Percentiles rank a stretch among this genome's conserved stretches.
These are phyloP conservation scores for Craterocephalus amniculus DNA, from an alignment of 2,797 vertebrate genomes.

Conservation along the genomic window DNA sequence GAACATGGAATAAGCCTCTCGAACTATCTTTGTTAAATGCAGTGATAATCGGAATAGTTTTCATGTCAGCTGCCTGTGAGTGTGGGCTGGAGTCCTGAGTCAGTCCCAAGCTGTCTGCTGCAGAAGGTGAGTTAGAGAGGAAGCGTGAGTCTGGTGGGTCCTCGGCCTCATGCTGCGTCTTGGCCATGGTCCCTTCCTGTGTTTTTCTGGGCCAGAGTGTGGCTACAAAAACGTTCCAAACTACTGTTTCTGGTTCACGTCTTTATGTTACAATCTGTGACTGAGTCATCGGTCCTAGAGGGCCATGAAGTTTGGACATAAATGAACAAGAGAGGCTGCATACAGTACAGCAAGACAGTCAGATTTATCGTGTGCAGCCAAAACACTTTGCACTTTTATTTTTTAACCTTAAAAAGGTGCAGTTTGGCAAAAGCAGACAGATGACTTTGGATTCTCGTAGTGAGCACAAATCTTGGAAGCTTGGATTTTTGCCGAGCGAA, in stretches of 20 bases:
- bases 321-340: not conserved
- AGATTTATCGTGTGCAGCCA: not conserved
- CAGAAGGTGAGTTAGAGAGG: constrained; percentile 55
- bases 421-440: not conserved
- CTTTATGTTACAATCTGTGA: constrained; percentile 17
- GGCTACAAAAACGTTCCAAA: constrained; percentile 28
- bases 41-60: not conserved
- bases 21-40: not conserved
- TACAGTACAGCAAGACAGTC: not conserved
- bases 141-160: constrained; percentile 51
- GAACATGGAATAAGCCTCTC: not conserved
- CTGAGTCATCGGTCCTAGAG: not conserved
- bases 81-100: constrained; percentile 3
- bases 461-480: not conserved
- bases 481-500: not conserved
- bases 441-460: not conserved
- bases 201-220: constrained; percentile 41
- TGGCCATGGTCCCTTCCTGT: constrained; percentile 56
- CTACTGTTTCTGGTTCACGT: constrained; percentile 24
- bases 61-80: constrained; percentile 34
- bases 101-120: constrained; percentile 51
- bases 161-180: constrained; percentile 49
- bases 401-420: not conserved
- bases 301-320: not conserved
- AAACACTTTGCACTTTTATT: not conserved